Base-by-base conservation (phyloP, 1,140 invertebrate species). In the Metaphire vulgaris region DNA sequence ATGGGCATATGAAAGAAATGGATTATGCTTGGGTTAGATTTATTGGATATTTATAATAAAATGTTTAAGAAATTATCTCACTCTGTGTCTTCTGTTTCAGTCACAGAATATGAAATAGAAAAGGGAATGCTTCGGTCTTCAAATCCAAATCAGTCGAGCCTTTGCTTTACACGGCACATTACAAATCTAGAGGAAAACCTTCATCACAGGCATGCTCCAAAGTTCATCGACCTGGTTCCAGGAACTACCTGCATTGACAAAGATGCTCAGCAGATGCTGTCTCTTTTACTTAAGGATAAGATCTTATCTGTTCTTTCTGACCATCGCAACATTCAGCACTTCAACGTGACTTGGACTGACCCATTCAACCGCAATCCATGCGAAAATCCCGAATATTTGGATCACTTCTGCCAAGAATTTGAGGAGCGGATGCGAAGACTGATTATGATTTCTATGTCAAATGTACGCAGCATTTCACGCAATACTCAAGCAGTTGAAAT, bases 381-480 rank as follows among this genome's bases (percentile, higher is more conserved):
- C 82, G 95, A 94, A 0, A 95, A 97, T 81, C 90, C 91, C 64
- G 94, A 96, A 84, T 97, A 98, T 84, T 87, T 98, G 16, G 92
- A 94, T 83, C 92, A 96, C 83, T 97, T 97, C 84, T 95, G 96
- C 75, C 33, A 34, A 34, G 72, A 28, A 30, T 73, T 73, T 41
- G 72, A 73, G 28, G 28, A 73, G 15, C 33, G 41, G 41, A 64
- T 73, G 41, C 32, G 26, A n/a, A 21, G 32, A 26, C 72, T 73
- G 21, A 64, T 73, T 41, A 34, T 34, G 15, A 73, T 41, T 21
- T 32, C 72, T n/a, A 34, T 73, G 33, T 34, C 34, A 29, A 15
- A 73, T 26, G 29, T 41, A 26, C 32, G 72, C 15, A 33, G 56
- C 41, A 73, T 73, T 41, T 56, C 72, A n/a, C 33, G 72, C 32